Conservation (phyloP, 2,797 vertebrate species). For the Anguilla marmorata region DNA sequence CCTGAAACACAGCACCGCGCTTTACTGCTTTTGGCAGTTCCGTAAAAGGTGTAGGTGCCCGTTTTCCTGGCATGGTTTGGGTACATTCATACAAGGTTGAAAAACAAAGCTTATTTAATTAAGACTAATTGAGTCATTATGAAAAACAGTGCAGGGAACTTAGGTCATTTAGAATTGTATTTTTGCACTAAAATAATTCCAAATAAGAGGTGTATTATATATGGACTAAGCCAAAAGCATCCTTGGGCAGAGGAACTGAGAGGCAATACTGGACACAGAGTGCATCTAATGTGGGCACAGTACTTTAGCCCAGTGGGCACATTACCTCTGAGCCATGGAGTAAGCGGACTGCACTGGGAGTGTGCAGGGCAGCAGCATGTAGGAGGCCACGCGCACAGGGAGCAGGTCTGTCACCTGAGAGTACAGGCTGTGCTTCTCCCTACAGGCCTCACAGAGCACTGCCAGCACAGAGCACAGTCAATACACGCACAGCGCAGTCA, state of each 20-base stretch:
- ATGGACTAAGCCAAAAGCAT: too few relatives aligned
- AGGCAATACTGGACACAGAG: neutral
- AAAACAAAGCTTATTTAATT: too few relatives aligned
- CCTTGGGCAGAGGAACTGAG: neutral
- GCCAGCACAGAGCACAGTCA: slow-evolving; percentile 36
- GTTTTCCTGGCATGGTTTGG: too few relatives aligned
- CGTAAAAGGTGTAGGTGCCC: neutral
- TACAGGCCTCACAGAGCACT: slow-evolving; percentile 81
- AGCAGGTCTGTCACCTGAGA: slow-evolving; percentile 72
- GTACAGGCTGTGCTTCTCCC: slow-evolving; percentile 69
- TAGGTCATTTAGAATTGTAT: neutral
- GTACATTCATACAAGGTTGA: too few relatives aligned
- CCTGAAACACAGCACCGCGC: slow-evolving; percentile 40
- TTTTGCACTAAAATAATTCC: neutral
- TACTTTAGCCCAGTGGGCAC: too few relatives aligned
- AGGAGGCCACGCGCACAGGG: slow-evolving; percentile 83
- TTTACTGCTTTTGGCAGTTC: neutral
- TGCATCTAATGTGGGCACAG: too few relatives aligned
- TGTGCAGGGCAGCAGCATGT: slow-evolving; percentile 82
- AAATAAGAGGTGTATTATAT: too few relatives aligned
- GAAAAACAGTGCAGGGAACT: neutral
- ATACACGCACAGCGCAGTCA: neutral
- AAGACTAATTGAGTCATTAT: neutral
- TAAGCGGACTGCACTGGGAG: slow-evolving; percentile 84
- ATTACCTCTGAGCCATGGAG: slow-evolving; percentile 76